These are phyloP conservation scores for Ctenochaetus hawaiiensis DNA, from an alignment of 2,797 vertebrate species.

Conservation along the genomic window DNA sequence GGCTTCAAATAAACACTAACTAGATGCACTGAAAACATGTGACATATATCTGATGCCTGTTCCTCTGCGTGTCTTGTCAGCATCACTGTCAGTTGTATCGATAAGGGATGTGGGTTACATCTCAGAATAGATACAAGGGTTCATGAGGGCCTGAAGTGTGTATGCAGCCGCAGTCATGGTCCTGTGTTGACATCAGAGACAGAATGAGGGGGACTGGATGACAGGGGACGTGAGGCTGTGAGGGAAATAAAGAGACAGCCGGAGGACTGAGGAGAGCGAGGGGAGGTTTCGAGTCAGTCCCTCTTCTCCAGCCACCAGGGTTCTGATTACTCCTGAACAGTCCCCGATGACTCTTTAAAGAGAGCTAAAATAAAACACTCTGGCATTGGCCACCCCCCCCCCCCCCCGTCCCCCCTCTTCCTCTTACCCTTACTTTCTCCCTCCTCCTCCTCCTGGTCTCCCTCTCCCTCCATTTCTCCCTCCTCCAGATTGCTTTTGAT, in stretches of 20 bases:
- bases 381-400: constrained; percentile 68
- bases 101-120: constrained; percentile 44
- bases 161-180: constrained; percentile 27
- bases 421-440: constrained; percentile 21
- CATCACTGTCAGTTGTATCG: constrained; percentile 37
- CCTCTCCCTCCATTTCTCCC: constrained; percentile 71
- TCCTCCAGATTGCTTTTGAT: constrained; percentile 89
- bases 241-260: constrained; percentile 48
- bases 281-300: constrained; percentile 51
- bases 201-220: constrained; percentile 49
- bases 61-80: constrained; percentile 15
- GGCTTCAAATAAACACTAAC: not conserved
- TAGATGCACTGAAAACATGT: not conserved
- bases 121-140: constrained; percentile 55
- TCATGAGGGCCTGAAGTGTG: constrained; percentile 39
- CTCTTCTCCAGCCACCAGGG: constrained; percentile 77
- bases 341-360: constrained; percentile 83
- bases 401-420: constrained; percentile 7
- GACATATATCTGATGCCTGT: constrained; percentile 8
- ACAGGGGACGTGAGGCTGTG: constrained; percentile 53
- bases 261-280: constrained; percentile 46
- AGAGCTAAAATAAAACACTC: constrained; percentile 84
- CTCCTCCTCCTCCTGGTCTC: constrained; percentile 26
- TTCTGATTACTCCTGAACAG: constrained; percentile 81
- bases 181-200: constrained; percentile 44